Evolutionary conservation across 2,888 invertebrate species (phyloP), one percentile per base, ranked within the genome.

Genomic region (Synanthedon vespiformis): DNA sequence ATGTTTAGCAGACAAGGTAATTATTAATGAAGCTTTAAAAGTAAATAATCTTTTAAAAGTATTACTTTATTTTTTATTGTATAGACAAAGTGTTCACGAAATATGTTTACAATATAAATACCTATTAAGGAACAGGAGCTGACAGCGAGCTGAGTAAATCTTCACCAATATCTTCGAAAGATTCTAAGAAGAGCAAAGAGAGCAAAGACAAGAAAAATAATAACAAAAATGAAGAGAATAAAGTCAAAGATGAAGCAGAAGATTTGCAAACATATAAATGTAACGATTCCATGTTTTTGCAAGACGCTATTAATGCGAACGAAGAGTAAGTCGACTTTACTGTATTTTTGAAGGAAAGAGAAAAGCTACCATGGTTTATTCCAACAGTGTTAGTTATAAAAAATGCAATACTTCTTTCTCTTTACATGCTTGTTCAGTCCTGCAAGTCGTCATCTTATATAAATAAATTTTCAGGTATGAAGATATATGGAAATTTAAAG

Each of bases 81-180:
- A 34, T 34, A 34, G 8, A 34, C 27, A 1, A 27, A 34, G 2
- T 34, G 34, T 34, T 8, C 34, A 34, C 2, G 10, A 6, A 3
- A 34, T 44, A 44, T 8, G 47, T 44, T 44, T 12, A n/a, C 22
- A 40, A 34, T 34, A 10, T 34, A 34, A 34, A 34, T 34, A 10
- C 0, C 34, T 34, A 49, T 52, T 48, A 55, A 84, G 83, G 83
- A 48, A 72, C 86, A 79, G 92, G 91, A n/a, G 92, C 92, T 4
- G 94, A 94, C 52, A 94, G 94, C 70, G 93, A 93, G 65, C 76
- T 93, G 5, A 94, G 94, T 64, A 93, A 94, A 72, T 93, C 94
- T 0, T 94, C 94, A 0, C 93, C 91, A 0, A 86, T 91, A 2
- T 93, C 91, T 2, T 94, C 93, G 1, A 94, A 93, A 67, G 94